Percentiles rank a stretch among this genome's conserved stretches.
Conservation (phyloP, 2,797 vertebrate species). For the Triplophysa bombifrons region DNA sequence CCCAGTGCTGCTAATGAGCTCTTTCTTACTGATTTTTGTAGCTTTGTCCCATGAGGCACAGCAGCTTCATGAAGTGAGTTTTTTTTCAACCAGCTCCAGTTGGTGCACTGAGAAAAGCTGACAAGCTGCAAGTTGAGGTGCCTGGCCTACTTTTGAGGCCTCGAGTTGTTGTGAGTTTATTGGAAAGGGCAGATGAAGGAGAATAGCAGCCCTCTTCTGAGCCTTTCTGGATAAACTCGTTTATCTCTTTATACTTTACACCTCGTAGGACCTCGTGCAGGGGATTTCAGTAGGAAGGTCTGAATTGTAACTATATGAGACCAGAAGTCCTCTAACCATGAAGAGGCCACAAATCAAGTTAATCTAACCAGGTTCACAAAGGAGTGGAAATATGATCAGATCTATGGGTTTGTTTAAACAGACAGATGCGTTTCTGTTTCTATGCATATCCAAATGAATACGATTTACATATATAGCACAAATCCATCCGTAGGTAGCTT, state of each 20-base stretch:
- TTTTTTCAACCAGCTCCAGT: conserved; percentile 7
- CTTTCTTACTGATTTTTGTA: conserved; percentile 33
- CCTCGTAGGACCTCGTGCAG: conserved; percentile 12
- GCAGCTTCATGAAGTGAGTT: conserved; percentile 15
- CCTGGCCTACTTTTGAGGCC: conserved; percentile 49
- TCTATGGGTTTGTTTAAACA: conserved; percentile 10
- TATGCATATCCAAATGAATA: conserved; percentile 29
- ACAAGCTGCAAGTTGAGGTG: conserved; percentile 42
- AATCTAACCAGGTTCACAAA: conserved; percentile 6
- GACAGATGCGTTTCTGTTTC: not conserved
- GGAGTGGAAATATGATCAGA: not conserved
- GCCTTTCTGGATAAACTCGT: not conserved
- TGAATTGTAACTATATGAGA: not conserved
- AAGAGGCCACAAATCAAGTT: conserved; percentile 18
- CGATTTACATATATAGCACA: conserved; percentile 27
- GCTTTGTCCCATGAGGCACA: conserved; percentile 23
- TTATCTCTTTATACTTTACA: conserved; percentile 25
- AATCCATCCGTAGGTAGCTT: conserved; percentile 60
- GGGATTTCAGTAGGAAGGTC: not conserved
- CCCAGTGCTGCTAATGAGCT: conserved; percentile 45
- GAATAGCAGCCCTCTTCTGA: conserved; percentile 12
- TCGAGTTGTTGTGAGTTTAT: conserved; percentile 38
- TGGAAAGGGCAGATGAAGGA: conserved; percentile 52
- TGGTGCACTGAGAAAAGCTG: conserved; percentile 30
- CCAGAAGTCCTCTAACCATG: conserved; percentile 7